Evolutionary conservation across 2,888 invertebrate species (phyloP).

Genomic region (Volucella inanis): DNA sequence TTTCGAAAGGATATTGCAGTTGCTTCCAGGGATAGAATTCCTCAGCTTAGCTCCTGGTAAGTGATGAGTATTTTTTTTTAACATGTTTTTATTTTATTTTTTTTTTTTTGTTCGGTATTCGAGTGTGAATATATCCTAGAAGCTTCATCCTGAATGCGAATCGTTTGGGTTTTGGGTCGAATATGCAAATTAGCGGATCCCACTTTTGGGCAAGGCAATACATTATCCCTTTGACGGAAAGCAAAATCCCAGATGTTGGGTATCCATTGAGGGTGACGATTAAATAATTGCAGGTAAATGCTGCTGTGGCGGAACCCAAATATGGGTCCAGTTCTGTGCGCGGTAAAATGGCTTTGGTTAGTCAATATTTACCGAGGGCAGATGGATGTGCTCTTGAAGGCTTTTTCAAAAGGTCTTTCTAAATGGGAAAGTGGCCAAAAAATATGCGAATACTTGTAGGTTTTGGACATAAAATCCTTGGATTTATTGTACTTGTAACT

Average conservation of each 20-base stretch:
- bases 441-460: slow-evolving; percentile 40
- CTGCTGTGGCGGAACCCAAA: slow-evolving; percentile 49
- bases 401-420: neutral
- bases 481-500: slow-evolving; percentile 24
- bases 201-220: slow-evolving; percentile 67
- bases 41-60: slow-evolving; percentile 33
- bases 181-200: slow-evolving; percentile 73
- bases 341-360: slow-evolving; percentile 57
- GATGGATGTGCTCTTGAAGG: slow-evolving; percentile 36
- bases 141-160: slow-evolving; percentile 56
- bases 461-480: slow-evolving; percentile 58
- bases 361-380: slow-evolving; percentile 66
- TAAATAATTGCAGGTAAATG: slow-evolving; percentile 75
- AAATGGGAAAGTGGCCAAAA: slow-evolving; percentile 9
- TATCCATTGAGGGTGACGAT: slow-evolving; percentile 74
- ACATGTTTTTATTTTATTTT: too few species aligned
- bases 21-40: slow-evolving; percentile 36
- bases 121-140: slow-evolving; percentile 25
- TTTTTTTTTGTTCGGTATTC: neutral
- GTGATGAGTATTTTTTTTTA: slow-evolving; percentile 52
- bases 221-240: slow-evolving; percentile 73
- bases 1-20: slow-evolving; percentile 68
- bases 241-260: slow-evolving; percentile 73
- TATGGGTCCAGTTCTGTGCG: slow-evolving; percentile 62
- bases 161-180: slow-evolving; percentile 49